Evolutionary conservation across 2,113 vertebrate genomes (phyloP), one percentile per base, ranked within the genome.

Genomic region (Danionella cerebrum): DNA sequence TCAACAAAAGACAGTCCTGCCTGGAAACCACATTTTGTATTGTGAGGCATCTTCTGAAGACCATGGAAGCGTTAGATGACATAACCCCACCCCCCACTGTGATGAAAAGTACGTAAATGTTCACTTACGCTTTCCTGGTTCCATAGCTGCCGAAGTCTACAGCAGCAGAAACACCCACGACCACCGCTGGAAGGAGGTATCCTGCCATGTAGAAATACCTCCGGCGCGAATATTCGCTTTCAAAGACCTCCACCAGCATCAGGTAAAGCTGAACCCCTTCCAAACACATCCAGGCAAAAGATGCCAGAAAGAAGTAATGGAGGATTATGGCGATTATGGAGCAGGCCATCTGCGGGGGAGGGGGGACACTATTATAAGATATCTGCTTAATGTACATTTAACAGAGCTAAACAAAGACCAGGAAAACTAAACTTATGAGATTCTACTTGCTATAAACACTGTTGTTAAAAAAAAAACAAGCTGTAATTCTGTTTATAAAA

Each of bases 281-380:
- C 62, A 99, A 83, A 80, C 95, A 99, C 95, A 98, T 99, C 96
- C 96, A 99, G 70, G 93, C 90, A 87, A 99, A 98, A 69, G 96
- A 94, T 2, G 96, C 94, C 83, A 99, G 83, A 86, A 99, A 99
- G 89, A 98, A 99, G 81, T 97, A 99, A 77, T 99, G 96, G 24
- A 99, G 89, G 76, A 98, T 93, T 71, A 95, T 95, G 33, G 96
- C 95, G 1, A 99, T 94, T 83, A 99, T 91, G 11, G 95, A 91
- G 51, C 96, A 99, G 35, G 92, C 94, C 70, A 98, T 93, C 96
- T 99, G 78, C 8, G 71, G 48, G 53, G 12, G 39, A 41, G 9
- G 14, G 27, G 39, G 55, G 33, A 65, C 19, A 44, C n/a, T 4
- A 4, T 35, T 21, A 22, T 73, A 18, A 24, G 48, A 54, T 1